Evolutionary conservation across 2,888 invertebrate genomes (phyloP).

Genomic region (Pseudococcus jackbeardsleyi): DNA sequence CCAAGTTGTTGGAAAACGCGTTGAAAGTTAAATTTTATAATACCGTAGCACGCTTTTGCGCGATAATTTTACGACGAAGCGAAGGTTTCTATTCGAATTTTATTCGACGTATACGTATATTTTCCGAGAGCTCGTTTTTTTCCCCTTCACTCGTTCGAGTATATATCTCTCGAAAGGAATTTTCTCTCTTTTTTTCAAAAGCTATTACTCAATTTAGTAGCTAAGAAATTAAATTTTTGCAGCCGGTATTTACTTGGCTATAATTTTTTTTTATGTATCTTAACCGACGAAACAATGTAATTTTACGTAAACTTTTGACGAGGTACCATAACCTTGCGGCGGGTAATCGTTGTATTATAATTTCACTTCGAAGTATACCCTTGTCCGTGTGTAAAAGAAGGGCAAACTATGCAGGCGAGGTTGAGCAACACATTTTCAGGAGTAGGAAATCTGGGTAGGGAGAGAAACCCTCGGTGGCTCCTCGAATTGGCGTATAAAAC

Average conservation of each 20-base stretch:
- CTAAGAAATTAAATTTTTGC: conserved; percentile 41
- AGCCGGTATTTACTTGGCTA: background rate
- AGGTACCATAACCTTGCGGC: background rate
- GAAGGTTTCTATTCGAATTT: background rate
- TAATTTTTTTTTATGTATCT: conserved; percentile 1
- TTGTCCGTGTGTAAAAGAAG: background rate
- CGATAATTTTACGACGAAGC: conserved; percentile 7
- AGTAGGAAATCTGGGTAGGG: background rate
- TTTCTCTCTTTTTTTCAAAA: background rate
- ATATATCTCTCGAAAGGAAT: background rate
- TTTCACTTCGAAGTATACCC: background rate
- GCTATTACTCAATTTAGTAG: conserved; percentile 19
- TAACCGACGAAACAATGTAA: conserved; percentile 24
- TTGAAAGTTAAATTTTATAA: conserved; percentile 4
- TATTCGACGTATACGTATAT: background rate
- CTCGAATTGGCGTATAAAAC: background rate
- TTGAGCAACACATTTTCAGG: background rate
- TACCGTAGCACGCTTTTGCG: background rate
- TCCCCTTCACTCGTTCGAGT: background rate
- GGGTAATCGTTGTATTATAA: conserved; percentile 5
- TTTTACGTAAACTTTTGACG: conserved; percentile 26
- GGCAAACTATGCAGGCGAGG: background rate
- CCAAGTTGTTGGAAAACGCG: background rate
- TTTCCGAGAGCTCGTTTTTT: background rate
- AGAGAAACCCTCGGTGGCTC: background rate